These are phyloP conservation scores for Ptychoptera albimana DNA, from an alignment of 2,888 invertebrate species.

Conservation along the genomic window DNA sequence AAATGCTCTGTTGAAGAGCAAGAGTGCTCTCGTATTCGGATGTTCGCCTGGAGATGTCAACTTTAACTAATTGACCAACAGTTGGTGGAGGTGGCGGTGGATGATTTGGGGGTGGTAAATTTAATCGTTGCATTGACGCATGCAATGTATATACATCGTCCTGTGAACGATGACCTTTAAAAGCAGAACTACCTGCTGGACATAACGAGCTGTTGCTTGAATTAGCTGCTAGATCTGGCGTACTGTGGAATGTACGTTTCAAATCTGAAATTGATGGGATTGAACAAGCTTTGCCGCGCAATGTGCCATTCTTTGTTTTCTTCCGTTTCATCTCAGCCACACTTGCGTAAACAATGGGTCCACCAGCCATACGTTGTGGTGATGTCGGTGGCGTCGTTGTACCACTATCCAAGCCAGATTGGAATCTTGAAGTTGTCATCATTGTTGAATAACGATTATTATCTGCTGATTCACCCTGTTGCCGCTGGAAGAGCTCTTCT, in stretches of 20 bases:
- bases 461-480: conserved; percentile 46
- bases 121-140: conserved; percentile 31
- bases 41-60: conserved; percentile 37
- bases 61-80: conserved; percentile 51
- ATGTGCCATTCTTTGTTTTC: conserved; percentile 27
- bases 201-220: conserved; percentile 26
- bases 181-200: conserved; percentile 19
- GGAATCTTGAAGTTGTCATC: conserved; percentile 65
- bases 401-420: conserved; percentile 39
- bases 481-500: conserved; percentile 82
- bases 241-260: conserved; percentile 74
- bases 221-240: conserved; percentile 59
- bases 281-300: conserved; percentile 28
- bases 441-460: conserved; percentile 35
- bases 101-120: conserved; percentile 61
- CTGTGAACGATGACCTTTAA: conserved; percentile 49
- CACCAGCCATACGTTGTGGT: conserved; percentile 36
- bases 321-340: conserved; percentile 92
- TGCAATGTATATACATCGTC: conserved; percentile 44
- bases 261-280: conserved; percentile 32
- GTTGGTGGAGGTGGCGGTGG: conserved; percentile 64
- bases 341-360: conserved; percentile 68
- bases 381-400: conserved; percentile 49
- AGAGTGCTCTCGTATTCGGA: conserved; percentile 32
- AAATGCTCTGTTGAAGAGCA: conserved; percentile 25